Evolutionary conservation across 37 sponge, comb jelly and placozoan genomes (phyloP).

Genomic region (Theonella swinhoei): DNA sequence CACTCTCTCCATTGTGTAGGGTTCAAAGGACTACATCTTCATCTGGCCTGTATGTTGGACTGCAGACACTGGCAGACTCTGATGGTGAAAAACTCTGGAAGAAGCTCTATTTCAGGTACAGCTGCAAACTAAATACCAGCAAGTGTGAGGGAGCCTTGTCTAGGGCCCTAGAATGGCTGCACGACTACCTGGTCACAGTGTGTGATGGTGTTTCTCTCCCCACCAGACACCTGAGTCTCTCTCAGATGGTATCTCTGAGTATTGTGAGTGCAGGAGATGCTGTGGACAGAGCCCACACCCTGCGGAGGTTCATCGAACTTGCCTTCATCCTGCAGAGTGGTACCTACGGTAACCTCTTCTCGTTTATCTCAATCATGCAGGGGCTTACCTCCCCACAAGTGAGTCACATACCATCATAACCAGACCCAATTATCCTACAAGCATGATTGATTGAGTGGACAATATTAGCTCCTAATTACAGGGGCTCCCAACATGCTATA

Average conservation of each 20-base stretch:
- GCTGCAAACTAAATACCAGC: background rate
- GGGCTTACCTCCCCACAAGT: slow-evolving; percentile 70
- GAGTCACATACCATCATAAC: no score
- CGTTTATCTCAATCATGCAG: slow-evolving; percentile 71
- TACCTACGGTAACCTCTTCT: slow-evolving; percentile 62
- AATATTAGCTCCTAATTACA: no score
- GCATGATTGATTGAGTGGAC: background rate
- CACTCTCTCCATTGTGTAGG: slow-evolving; percentile 1
- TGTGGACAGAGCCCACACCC: slow-evolving; percentile 41
- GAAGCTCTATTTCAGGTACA: slow-evolving; percentile 70
- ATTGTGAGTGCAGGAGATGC: slow-evolving; percentile 43
- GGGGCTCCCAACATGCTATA: no score
- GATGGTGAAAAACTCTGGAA: slow-evolving; percentile 80
- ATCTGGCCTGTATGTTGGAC: slow-evolving; percentile 60
- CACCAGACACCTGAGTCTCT: slow-evolving; percentile 60
- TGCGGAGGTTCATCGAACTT: slow-evolving; percentile 65
- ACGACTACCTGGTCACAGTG: no score
- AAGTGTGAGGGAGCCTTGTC: no score
- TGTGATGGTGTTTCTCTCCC: no score
- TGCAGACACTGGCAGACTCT: slow-evolving; percentile 59
- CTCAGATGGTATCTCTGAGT: slow-evolving; percentile 55
- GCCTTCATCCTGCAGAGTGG: slow-evolving; percentile 67
- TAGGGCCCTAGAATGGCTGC: no score
- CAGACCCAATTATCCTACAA: background rate
- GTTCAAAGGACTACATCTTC: slow-evolving; percentile 39